Percentiles rank a stretch among this genome's conserved stretches.
Conservation (phyloP, 2,888 invertebrate species). For the Ephialtes manifestator region DNA sequence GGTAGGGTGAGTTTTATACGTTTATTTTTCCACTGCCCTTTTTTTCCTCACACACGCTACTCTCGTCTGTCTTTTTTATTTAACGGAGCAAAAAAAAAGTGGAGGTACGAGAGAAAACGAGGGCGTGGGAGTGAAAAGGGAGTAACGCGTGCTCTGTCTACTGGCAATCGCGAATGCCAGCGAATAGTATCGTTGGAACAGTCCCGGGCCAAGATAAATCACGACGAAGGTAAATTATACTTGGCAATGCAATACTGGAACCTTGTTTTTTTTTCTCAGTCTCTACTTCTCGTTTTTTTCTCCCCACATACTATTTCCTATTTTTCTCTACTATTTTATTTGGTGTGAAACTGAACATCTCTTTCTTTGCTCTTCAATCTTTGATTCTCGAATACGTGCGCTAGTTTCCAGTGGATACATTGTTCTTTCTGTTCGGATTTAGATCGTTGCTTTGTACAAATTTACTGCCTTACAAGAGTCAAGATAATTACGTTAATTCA, state of each 20-base stretch:
- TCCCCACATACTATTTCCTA: not conserved
- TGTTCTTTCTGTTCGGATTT: constrained; percentile 22
- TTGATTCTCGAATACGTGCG: constrained; percentile 32
- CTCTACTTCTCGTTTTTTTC: not conserved
- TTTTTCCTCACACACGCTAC: constrained; percentile 5
- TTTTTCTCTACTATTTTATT: constrained; percentile 17
- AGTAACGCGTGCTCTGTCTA: constrained; percentile 20
- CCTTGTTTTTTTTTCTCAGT: not conserved
- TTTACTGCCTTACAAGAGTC: not conserved
- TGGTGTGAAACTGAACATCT: constrained; percentile 34
- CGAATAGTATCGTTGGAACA: constrained; percentile 17
- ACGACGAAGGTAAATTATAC: constrained; percentile 59
- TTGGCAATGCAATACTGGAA: constrained; percentile 49
- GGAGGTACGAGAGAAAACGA: not conserved
- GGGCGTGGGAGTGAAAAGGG: not conserved
- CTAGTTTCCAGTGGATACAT: constrained; percentile 6
- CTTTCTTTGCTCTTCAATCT: constrained; percentile 44
- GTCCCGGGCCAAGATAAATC: constrained; percentile 57
- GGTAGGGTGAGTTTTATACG: constrained; percentile 18
- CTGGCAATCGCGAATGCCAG: constrained; percentile 14
- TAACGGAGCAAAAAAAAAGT: constrained; percentile 10
- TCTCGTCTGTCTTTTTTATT: constrained; percentile 19
- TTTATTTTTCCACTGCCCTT: constrained; percentile 13
- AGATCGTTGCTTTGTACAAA: not conserved
- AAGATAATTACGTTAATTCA: constrained; percentile 19